Conservation (phyloP, 2,113 vertebrate genomes). For the Rhabdornis inornatus region DNA sequence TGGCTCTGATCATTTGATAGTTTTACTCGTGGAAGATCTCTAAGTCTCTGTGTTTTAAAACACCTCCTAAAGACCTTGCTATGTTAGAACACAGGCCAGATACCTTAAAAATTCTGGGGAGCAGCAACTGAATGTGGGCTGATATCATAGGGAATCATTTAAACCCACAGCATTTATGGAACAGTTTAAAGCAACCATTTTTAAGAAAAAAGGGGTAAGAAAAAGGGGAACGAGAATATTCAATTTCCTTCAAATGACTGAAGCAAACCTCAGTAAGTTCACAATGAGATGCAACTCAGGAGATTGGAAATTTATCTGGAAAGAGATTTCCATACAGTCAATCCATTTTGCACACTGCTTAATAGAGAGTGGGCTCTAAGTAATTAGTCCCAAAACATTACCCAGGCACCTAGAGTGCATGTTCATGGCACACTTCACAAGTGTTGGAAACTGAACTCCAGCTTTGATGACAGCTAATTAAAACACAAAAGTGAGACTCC, state of each 20-base stretch:
- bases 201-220: background rate
- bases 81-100: background rate
- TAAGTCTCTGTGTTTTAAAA: background rate
- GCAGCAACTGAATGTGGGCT: background rate
- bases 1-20: background rate
- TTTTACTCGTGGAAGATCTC: background rate
- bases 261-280: background rate
- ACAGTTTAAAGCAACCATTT: background rate
- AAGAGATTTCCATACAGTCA: background rate
- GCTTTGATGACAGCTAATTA: background rate
- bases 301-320: background rate
- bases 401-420: background rate
- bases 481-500: background rate
- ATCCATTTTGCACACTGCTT: background rate
- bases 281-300: background rate
- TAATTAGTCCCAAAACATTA: conserved; percentile 5
- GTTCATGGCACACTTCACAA: background rate
- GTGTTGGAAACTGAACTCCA: background rate
- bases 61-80: background rate
- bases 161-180: background rate
- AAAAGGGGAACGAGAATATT: background rate
- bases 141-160: background rate
- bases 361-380: background rate
- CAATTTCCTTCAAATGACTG: background rate
- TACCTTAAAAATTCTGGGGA: background rate